These are phyloP conservation scores for Dasysyrphus albostriatus DNA, from an alignment of 2,888 invertebrate species.

Conservation along the genomic window DNA sequence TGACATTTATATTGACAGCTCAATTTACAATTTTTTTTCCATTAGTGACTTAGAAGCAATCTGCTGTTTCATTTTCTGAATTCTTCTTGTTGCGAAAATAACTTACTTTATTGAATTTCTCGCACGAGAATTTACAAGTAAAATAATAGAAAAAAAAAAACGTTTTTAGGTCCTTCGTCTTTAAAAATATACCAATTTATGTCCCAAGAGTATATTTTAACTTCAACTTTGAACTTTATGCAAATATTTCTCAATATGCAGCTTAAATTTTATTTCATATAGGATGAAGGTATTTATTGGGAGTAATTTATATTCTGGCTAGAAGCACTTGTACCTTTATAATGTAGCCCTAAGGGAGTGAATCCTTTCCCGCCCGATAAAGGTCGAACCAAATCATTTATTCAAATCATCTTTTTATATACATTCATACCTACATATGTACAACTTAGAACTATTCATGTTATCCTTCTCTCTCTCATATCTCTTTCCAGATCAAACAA, in stretches of 20 bases:
- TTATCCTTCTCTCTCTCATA: not conserved
- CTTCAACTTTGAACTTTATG: not conserved
- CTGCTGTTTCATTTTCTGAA: too few relatives aligned
- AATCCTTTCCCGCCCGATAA: not conserved
- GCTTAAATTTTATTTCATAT: not conserved
- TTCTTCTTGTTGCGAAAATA: not conserved
- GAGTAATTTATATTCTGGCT: not conserved
- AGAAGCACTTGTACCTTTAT: not conserved
- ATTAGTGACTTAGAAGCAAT: too few relatives aligned
- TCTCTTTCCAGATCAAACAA: not conserved
- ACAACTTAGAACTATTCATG: constrained; percentile 28
- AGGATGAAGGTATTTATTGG: not conserved
- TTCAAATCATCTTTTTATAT: constrained; percentile 14
- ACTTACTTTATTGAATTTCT: not conserved
- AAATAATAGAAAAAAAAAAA: not conserved
- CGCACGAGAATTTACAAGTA: not conserved
- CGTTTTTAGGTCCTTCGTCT: not conserved
- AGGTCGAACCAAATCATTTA: constrained; percentile 21
- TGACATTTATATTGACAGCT: not conserved
- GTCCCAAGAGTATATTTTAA: not conserved
- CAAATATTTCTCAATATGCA: not conserved
- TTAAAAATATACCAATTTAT: not conserved
- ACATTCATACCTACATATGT: not conserved
- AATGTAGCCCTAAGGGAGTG: not conserved
- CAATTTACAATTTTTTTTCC: not conserved